Conservation (phyloP, 2,888 invertebrate species). For the Yponomeuta plumbellus region DNA sequence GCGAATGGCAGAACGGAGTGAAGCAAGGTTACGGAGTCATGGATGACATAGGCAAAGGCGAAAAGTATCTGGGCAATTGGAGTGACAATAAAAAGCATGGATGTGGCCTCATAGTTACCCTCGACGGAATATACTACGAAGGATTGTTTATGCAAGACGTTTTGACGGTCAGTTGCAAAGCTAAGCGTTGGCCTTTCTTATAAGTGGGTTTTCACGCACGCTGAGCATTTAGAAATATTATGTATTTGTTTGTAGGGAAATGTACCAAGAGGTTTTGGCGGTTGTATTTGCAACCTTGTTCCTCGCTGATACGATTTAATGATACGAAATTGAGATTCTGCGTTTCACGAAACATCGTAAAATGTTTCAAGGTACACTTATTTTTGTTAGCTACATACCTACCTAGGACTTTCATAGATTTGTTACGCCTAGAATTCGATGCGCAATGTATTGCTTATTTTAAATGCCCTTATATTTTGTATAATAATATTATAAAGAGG, state of each 20-base stretch:
- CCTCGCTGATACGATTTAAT: background rate
- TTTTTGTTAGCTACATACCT: too few relatives aligned
- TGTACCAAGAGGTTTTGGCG: background rate
- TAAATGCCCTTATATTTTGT: too few relatives aligned
- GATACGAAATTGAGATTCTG: too few relatives aligned
- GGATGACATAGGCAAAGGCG: slow-evolving; percentile 90
- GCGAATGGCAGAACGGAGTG: slow-evolving; percentile 87
- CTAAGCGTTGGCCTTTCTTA: background rate
- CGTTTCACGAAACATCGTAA: too few relatives aligned
- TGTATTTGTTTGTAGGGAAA: background rate
- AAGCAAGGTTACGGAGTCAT: slow-evolving; percentile 92
- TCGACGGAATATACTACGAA: slow-evolving; percentile 94
- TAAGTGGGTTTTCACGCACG: slow-evolving; percentile 16
- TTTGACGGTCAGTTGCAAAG: slow-evolving; percentile 77
- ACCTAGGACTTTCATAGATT: too few relatives aligned
- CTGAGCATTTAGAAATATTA: background rate
- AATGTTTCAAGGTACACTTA: too few relatives aligned
- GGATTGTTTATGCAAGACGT: slow-evolving; percentile 89
- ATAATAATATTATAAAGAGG: too few relatives aligned
- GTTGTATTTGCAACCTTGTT: background rate
- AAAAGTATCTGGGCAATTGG: slow-evolving; percentile 95
- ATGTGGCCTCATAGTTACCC: slow-evolving; percentile 89
- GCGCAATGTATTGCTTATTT: background rate
- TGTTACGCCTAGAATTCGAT: background rate
- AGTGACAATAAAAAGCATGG: slow-evolving; percentile 89